A percentile compares a stretch with the other conserved stretches of the same genome.
Conservation (phyloP, 2,113 vertebrate species). For the Colinus virginianus region DNA sequence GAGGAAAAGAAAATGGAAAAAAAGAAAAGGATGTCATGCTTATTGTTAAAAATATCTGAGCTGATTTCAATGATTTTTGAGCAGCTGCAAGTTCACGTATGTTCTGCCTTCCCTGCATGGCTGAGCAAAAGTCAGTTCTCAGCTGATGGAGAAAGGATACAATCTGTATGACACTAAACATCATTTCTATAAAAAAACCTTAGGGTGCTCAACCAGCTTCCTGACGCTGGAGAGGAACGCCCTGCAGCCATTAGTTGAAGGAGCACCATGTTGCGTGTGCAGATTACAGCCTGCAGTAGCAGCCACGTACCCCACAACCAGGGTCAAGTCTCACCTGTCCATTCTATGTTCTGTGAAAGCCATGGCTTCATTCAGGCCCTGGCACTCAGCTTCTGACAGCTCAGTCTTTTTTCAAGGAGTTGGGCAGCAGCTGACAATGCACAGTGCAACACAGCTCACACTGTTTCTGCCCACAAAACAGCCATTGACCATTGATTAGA, state of each 20-base stretch:
- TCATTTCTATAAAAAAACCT: not conserved
- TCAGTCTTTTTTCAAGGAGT: not conserved
- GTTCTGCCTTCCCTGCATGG: not conserved
- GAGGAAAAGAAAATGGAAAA: not conserved
- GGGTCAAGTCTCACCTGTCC: not conserved
- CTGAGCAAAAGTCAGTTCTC: not conserved
- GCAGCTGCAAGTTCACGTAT: not conserved
- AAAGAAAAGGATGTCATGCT: not conserved
- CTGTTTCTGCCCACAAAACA: conserved; percentile 47
- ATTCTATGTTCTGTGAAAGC: not conserved
- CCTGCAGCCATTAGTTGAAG: not conserved
- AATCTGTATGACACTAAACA: not conserved
- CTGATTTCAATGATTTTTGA: not conserved
- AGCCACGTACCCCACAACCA: not conserved
- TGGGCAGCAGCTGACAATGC: conserved; percentile 49
- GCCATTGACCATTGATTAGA: conserved; percentile 15
- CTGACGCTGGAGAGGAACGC: not conserved
- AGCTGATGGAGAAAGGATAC: not conserved
- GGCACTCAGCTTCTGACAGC: not conserved
- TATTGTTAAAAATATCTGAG: not conserved
- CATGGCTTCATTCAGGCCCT: not conserved
- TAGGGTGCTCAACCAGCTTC: not conserved
- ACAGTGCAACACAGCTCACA: not conserved
- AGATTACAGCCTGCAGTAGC: not conserved
- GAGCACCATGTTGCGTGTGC: fast-evolving